Conservation (phyloP, 2,797 vertebrate species). For the Rhinatrema bivittatum region DNA sequence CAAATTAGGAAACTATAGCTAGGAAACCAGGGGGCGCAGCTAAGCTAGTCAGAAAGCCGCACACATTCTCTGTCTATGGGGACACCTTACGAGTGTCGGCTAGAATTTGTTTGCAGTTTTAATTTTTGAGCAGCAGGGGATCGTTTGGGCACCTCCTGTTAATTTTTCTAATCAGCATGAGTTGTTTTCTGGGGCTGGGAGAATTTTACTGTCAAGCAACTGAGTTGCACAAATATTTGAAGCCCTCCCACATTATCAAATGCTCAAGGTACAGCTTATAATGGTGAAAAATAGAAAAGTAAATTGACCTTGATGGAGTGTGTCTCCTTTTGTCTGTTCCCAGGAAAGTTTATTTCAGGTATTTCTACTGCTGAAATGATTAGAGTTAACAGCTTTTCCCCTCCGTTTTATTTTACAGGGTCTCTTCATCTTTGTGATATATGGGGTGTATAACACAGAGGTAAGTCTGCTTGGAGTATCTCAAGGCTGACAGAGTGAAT, state of each 20-base stretch:
- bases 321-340: conserved; percentile 71
- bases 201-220: conserved; percentile 18
- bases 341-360: conserved; percentile 70
- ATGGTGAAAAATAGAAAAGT: conserved; percentile 72
- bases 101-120: too few relatives aligned
- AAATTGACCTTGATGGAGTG: conserved; percentile 78
- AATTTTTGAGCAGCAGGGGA: too few relatives aligned
- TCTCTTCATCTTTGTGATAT: conserved; percentile 99
- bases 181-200: background rate
- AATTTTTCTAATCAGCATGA: conserved; percentile 34
- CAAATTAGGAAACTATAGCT: too few relatives aligned
- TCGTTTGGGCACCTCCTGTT: background rate
- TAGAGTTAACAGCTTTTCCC: conserved; percentile 67
- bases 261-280: conserved; percentile 58
- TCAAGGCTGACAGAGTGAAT: conserved; percentile 99
- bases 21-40: too few relatives aligned
- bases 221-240: conserved; percentile 16
- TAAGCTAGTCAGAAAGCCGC: too few relatives aligned
- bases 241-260: conserved; percentile 39
- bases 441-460: conserved; percentile 98
- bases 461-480: conserved; percentile 94
- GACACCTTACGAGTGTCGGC: too few relatives aligned
- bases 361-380: conserved; percentile 68
- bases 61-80: too few relatives aligned
- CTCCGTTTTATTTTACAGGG: conserved; percentile 79